A percentile compares a stretch with the other conserved stretches of the same genome.
Conservation (phyloP, 1,140 invertebrate genomes). For the Pseudomyrmex gracilis region DNA sequence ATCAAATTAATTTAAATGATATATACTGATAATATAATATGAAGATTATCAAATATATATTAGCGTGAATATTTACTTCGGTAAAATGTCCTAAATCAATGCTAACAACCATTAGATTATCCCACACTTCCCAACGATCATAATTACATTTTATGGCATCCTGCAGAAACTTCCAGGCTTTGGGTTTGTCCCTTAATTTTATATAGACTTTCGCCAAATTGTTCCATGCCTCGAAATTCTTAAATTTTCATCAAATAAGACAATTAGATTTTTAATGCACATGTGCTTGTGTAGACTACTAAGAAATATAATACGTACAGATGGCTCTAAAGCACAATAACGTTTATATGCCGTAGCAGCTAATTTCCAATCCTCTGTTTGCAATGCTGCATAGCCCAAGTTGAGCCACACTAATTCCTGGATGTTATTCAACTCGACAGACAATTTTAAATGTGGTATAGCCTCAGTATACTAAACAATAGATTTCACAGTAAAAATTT, state of each 20-base stretch:
- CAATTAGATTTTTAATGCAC: conserved; percentile 32
- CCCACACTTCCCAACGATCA: conserved; percentile 99
- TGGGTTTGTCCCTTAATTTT: conserved; percentile 93
- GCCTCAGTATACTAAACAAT: conserved; percentile 89
- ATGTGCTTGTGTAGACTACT: neutral
- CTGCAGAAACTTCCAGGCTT: conserved; percentile 93
- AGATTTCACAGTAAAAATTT: neutral
- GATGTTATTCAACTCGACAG: conserved; percentile 93
- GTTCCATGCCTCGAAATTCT: conserved; percentile 98
- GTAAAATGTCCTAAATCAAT: conserved; percentile 91
- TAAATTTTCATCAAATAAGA: conserved; percentile 39
- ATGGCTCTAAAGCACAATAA: conserved; percentile 94
- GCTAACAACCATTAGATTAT: conserved; percentile 95
- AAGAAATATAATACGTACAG: conserved; percentile 83
- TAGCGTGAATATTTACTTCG: conserved; percentile 84
- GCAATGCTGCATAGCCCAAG: conserved; percentile 94
- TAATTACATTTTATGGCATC: conserved; percentile 97
- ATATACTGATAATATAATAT: too few species aligned
- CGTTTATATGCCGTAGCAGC: conserved; percentile 94
- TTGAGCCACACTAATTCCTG: conserved; percentile 94
- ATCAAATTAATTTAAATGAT: conserved; percentile 14
- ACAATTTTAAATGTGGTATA: conserved; percentile 92
- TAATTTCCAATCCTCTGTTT: conserved; percentile 92
- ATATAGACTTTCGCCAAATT: conserved; percentile 97
- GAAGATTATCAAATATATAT: conserved; percentile 24